A percentile compares a stretch with the other conserved stretches of the same genome.
These are phyloP conservation scores for Drosophila melanogaster DNA, from an alignment of 1,140 invertebrate genomes.

Conservation along the genomic window DNA sequence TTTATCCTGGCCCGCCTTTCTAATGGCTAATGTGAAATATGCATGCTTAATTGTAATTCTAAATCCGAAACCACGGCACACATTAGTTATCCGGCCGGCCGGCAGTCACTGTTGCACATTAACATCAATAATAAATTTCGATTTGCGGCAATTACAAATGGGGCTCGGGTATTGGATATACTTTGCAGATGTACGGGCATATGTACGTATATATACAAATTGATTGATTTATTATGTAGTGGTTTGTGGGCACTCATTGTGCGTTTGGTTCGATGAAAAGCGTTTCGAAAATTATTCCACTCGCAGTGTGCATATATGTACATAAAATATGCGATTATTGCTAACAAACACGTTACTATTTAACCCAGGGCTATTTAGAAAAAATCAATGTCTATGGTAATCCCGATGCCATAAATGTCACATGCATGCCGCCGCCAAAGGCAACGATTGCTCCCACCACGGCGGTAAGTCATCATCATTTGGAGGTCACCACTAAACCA, in stretches of 20 bases:
- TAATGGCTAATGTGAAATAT: slow-evolving; percentile 48
- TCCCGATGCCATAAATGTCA: slow-evolving; percentile 65
- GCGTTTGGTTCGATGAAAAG: slow-evolving; percentile 25
- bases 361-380: slow-evolving; percentile 76
- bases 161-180: slow-evolving; percentile 14
- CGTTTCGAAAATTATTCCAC: slow-evolving; percentile 68
- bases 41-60: slow-evolving; percentile 58
- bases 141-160: slow-evolving; percentile 69
- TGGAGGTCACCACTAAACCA: slow-evolving; percentile 17
- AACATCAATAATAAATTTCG: slow-evolving; percentile 81
- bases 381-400: slow-evolving; percentile 78
- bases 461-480: slow-evolving; percentile 69
- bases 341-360: slow-evolving; percentile 49
- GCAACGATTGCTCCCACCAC: slow-evolving; percentile 44
- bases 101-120: slow-evolving; percentile 63
- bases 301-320: slow-evolving; percentile 28
- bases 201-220: slow-evolving; percentile 42
- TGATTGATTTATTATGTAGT: slow-evolving; percentile 79
- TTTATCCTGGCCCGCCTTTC: slow-evolving; percentile 22
- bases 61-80: slow-evolving; percentile 52
- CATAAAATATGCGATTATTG: not conserved
- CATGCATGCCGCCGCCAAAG: slow-evolving; percentile 67
- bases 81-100: slow-evolving; percentile 44
- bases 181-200: not conserved
- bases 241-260: slow-evolving; percentile 17